Evolutionary conservation across 2,888 invertebrate genomes (phyloP).

Genomic region (Andrena dorsata): DNA sequence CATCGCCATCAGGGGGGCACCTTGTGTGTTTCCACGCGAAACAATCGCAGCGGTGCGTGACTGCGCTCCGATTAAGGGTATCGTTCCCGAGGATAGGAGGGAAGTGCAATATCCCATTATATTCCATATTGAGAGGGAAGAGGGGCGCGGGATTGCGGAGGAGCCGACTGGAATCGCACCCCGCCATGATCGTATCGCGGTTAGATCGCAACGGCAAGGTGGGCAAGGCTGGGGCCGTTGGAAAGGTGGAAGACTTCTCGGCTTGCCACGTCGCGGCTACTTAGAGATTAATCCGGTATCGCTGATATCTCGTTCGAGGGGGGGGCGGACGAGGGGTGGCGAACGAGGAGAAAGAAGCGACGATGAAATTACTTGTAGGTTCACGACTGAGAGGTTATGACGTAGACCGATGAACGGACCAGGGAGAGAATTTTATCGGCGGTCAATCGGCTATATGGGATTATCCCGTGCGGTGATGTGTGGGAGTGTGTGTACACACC

Average conservation of each 20-base stretch:
- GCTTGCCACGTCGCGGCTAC: conserved; percentile 62
- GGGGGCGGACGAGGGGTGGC: not conserved
- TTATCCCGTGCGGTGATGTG: conserved; percentile 69
- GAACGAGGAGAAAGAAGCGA: conserved; percentile 12
- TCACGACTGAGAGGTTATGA: conserved; percentile 60
- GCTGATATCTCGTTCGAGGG: conserved; percentile 56
- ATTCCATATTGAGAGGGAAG: conserved; percentile 14
- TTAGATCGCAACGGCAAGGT: conserved; percentile 7
- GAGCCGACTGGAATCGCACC: conserved; percentile 16
- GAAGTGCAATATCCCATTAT: conserved; percentile 34
- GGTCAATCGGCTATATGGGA: conserved; percentile 77
- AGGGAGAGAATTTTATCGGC: conserved; percentile 73
- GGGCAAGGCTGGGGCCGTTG: not conserved
- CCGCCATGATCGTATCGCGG: conserved; percentile 21
- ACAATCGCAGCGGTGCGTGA: conserved; percentile 16
- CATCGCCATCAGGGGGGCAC: too few species aligned
- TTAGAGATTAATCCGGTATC: conserved; percentile 69
- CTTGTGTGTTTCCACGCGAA: conserved; percentile 10
- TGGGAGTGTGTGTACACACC: conserved; percentile 66
- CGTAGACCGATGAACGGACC: conserved; percentile 59
- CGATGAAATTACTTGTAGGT: conserved; percentile 67
- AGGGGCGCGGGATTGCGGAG: conserved; percentile 22
- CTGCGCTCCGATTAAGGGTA: conserved; percentile 6
- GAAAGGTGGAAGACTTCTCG: conserved; percentile 52
- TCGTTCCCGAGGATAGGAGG: not conserved